These are phyloP conservation scores for Folsomia manolachei DNA, from an alignment of 2,888 invertebrate species.

Conservation along the genomic window DNA sequence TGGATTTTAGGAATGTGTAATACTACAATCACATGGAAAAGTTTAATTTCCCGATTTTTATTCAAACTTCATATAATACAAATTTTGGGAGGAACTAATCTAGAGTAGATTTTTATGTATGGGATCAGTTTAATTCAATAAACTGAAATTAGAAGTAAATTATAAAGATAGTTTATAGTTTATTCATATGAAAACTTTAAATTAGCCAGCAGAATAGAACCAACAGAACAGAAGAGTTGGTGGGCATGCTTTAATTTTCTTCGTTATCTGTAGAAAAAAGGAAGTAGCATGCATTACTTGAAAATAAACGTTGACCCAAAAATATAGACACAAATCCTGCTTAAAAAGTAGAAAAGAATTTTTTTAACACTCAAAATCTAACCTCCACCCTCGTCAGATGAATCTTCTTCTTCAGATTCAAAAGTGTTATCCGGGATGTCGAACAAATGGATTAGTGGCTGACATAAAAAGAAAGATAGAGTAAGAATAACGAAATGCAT, in stretches of 20 bases:
- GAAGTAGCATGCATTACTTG: conserved; percentile 19
- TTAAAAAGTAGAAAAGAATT: conserved; percentile 6
- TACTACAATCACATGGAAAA: conserved; percentile 3
- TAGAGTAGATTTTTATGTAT: not conserved
- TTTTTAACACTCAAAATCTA: conserved; percentile 32
- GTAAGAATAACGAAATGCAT: too few species aligned
- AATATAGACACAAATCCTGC: conserved; percentile 1
- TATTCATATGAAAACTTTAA: not conserved
- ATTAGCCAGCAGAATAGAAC: not conserved
- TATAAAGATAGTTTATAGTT: too few species aligned
- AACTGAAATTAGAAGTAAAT: not conserved
- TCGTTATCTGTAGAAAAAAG: conserved; percentile 21
- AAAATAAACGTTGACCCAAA: not conserved
- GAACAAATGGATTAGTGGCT: conserved; percentile 92
- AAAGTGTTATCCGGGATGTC: conserved; percentile 98
- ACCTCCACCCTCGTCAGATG: conserved; percentile 70
- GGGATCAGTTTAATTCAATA: not conserved
- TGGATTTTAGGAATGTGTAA: conserved; percentile 28
- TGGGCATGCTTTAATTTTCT: conserved; percentile 21
- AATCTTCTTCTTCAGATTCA: conserved; percentile 93
- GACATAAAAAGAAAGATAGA: conserved; percentile 38
- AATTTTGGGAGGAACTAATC: not conserved
- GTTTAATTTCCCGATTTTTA: conserved; percentile 4
- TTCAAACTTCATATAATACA: not conserved
- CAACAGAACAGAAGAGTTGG: not conserved